These are phyloP conservation scores for Euzetes globulus DNA, from an alignment of 2,888 invertebrate species.

Conservation along the genomic window DNA sequence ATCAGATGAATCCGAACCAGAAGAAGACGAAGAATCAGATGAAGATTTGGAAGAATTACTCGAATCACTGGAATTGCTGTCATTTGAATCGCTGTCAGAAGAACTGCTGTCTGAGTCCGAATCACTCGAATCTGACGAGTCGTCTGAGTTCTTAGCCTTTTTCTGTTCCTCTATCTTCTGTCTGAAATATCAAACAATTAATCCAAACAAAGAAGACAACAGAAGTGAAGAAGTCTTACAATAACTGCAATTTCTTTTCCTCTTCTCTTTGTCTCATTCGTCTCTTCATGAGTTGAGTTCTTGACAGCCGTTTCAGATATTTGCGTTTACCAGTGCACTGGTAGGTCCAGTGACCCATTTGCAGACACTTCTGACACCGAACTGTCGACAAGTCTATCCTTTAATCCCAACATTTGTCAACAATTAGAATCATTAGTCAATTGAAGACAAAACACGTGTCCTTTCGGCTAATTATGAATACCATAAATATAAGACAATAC, in stretches of 20 bases:
- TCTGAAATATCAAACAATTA: not conserved
- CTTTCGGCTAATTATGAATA: not conserved
- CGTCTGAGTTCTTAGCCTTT: not conserved
- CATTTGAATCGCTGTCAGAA: not conserved
- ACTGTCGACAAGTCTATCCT: conserved; percentile 46
- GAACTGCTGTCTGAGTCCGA: conserved; percentile 17
- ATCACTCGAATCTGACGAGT: not conserved
- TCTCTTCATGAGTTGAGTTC: conserved; percentile 70
- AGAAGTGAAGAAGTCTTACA: not conserved
- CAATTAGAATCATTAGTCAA: not conserved
- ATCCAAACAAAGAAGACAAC: not conserved
- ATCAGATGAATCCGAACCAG: not conserved
- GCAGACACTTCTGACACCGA: conserved; percentile 84
- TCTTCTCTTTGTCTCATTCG: conserved; percentile 54
- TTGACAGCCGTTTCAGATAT: conserved; percentile 70
- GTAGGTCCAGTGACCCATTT: conserved; percentile 89
- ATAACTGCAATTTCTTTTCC: conserved; percentile 37
- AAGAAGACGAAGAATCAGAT: not conserved
- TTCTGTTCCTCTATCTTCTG: not conserved
- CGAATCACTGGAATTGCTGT: conserved; percentile 7
- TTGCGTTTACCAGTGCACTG: conserved; percentile 86
- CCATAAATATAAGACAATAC: too few species aligned
- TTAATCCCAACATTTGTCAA: not conserved
- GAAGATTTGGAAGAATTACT: conserved; percentile 27
- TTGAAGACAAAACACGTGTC: not conserved